phyloP scores from a whole-genome alignment of 2,888 invertebrate species.

The Phortica magna region DNA sequence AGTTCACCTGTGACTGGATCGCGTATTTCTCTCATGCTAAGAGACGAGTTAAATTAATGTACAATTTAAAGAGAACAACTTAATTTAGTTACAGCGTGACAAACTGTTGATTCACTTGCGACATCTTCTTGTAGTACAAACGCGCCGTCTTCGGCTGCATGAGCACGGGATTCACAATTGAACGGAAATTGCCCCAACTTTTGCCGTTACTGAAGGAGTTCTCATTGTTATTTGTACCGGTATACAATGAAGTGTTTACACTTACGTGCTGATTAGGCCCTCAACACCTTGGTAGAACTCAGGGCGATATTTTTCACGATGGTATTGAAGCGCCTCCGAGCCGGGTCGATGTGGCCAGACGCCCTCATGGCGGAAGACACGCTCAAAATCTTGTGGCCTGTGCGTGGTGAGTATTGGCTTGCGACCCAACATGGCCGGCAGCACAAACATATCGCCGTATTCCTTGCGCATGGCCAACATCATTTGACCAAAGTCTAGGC shows the following conservation, averaged over 20 bases:
- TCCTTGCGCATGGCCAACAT: conserved; percentile 52
- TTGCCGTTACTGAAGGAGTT: conserved; percentile 68
- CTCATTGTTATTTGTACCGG: background rate
- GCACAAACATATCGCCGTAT: conserved; percentile 75
- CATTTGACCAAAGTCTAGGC: conserved; percentile 51
- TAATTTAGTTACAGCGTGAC: conserved; percentile 52
- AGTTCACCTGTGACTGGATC: conserved; percentile 72
- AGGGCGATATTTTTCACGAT: conserved; percentile 67
- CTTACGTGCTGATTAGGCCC: conserved; percentile 63
- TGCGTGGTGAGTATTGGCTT: conserved; percentile 74
- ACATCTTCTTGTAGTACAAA: conserved; percentile 79
- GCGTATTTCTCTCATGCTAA: conserved; percentile 73
- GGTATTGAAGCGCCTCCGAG: conserved; percentile 75
- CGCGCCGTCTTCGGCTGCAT: conserved; percentile 81
- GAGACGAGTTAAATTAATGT: background rate
- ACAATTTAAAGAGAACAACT: background rate
- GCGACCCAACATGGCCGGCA: conserved; percentile 75
- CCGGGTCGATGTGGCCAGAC: conserved; percentile 78
- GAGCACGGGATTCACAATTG: conserved; percentile 83
- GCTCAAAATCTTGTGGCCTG: conserved; percentile 79
- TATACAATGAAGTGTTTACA: background rate
- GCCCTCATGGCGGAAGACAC: conserved; percentile 78
- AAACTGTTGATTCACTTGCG: conserved; percentile 77
- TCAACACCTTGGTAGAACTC: conserved; percentile 61
- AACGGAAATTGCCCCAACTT: conserved; percentile 83